Percentiles rank a stretch among this genome's conserved stretches.
Evolutionary conservation across 2,888 invertebrate species (phyloP).

Genomic region (Heteromurus nitidus): DNA sequence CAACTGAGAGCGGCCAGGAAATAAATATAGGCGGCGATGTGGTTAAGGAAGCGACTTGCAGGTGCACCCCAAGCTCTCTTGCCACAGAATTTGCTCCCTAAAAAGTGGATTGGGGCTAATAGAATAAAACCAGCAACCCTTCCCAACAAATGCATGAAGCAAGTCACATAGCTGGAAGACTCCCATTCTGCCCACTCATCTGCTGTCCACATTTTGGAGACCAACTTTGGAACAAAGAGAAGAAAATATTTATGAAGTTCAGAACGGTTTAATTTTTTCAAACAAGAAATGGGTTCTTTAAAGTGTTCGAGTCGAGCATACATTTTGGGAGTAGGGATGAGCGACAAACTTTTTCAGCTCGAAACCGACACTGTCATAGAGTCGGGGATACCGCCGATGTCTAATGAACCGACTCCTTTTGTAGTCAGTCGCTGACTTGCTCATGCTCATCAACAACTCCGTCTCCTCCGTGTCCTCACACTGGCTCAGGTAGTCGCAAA

Average conservation of each 20-base stretch:
- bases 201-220: constrained; percentile 64
- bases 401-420: constrained; percentile 2
- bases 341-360: constrained; percentile 55
- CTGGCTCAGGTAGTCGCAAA: constrained; percentile 32
- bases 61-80: constrained; percentile 46
- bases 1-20: constrained; percentile 22
- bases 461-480: constrained; percentile 57
- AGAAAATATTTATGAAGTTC: neutral
- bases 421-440: neutral
- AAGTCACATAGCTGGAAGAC: neutral
- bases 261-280: neutral
- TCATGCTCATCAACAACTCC: constrained; percentile 48
- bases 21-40: constrained; percentile 56
- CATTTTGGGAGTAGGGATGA: constrained; percentile 62
- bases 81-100: neutral
- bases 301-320: too few species aligned
- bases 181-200: constrained; percentile 67
- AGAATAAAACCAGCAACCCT: constrained; percentile 19
- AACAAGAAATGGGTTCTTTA: too few species aligned
- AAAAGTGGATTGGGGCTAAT: neutral
- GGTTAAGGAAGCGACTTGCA: constrained; percentile 47
- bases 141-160: neutral
- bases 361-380: constrained; percentile 56
- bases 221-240: constrained; percentile 30
- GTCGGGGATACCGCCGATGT: constrained; percentile 61